Evolutionary conservation across 2,113 vertebrate species (phyloP).

Genomic region (Myodes glareolus): DNA sequence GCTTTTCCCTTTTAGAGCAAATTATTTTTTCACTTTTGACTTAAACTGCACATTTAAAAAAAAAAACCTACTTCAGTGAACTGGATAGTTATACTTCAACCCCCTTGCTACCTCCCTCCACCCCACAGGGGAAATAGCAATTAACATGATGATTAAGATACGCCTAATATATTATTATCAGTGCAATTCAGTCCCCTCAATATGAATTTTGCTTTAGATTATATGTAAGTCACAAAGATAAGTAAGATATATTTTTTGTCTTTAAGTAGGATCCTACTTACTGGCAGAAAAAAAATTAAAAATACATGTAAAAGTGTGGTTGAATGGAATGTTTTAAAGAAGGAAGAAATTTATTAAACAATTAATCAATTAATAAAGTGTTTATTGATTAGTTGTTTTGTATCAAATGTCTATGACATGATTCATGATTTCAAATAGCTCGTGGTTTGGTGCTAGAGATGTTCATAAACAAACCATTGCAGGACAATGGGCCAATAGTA

Average conservation of each 20-base stretch:
- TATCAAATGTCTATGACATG: not conserved
- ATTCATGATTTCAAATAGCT: not conserved
- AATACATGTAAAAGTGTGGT: not conserved
- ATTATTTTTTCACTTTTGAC: slow-evolving; percentile 74
- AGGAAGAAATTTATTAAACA: not conserved
- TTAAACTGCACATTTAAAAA: slow-evolving; percentile 59
- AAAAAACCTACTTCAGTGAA: slow-evolving; percentile 45
- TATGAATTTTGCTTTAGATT: slow-evolving; percentile 51
- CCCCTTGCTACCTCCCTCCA: not conserved
- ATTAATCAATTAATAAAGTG: not conserved
- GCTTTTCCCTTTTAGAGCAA: slow-evolving; percentile 52
- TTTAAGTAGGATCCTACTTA: not conserved
- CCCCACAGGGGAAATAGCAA: slow-evolving; percentile 47
- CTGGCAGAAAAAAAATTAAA: slow-evolving; percentile 32
- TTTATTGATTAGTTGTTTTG: not conserved
- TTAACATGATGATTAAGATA: slow-evolving; percentile 63
- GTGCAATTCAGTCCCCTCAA: slow-evolving; percentile 27
- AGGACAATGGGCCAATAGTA: not conserved
- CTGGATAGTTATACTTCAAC: slow-evolving; percentile 25
- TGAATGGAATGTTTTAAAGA: slow-evolving; percentile 12
- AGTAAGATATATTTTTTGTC: slow-evolving; percentile 8
- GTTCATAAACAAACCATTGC: not conserved
- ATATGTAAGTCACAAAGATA: slow-evolving; percentile 17
- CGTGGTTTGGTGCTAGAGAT: not conserved
- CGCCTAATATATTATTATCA: slow-evolving; percentile 55